Conservation (phyloP, 2,797 vertebrate species). For the Meda fulgida region DNA sequence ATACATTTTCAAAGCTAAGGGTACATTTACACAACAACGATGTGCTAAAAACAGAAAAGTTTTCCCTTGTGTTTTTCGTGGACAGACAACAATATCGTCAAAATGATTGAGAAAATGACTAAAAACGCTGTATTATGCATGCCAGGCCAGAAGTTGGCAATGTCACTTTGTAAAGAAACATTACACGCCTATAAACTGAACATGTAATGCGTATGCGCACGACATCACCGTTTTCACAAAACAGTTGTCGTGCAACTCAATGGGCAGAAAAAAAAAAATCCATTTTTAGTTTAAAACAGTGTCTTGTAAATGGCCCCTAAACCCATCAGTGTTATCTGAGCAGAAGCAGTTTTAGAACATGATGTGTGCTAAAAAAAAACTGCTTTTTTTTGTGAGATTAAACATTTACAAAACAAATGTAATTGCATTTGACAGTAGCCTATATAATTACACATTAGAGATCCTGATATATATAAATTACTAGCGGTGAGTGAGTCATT, state of each 20-base stretch:
- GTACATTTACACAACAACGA: background rate
- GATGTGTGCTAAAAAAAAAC: background rate
- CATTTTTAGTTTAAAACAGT: background rate
- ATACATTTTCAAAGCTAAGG: background rate
- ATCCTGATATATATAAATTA: background rate
- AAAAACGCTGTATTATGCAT: no score
- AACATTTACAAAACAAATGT: background rate
- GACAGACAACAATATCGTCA: no score
- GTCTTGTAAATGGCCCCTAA: background rate
- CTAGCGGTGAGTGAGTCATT: background rate
- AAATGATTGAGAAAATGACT: no score
- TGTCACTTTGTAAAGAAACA: background rate
- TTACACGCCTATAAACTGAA: background rate
- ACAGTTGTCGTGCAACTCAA: no score
- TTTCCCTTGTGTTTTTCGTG: no score
- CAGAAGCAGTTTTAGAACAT: background rate
- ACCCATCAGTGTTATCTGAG: background rate
- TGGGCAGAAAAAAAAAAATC: no score
- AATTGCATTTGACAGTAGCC: background rate
- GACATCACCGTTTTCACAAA: background rate
- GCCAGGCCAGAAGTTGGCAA: background rate
- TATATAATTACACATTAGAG: background rate
- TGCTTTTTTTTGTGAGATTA: no score
- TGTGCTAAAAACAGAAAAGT: no score
- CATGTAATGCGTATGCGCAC: background rate